phyloP scores from a whole-genome alignment of 2,797 vertebrate species.

The Fringilla coelebs region DNA sequence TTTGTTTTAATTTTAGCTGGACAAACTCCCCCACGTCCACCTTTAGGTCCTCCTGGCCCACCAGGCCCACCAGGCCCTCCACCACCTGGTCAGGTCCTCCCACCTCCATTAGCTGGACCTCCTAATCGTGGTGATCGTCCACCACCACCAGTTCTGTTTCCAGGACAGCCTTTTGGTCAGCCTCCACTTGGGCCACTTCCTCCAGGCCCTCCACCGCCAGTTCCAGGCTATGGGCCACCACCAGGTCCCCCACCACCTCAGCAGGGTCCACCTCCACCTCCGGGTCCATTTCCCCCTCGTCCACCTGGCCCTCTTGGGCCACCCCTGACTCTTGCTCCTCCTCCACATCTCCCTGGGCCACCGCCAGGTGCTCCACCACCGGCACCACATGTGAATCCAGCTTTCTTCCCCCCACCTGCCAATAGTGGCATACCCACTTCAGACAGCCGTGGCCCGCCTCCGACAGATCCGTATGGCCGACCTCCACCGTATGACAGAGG shows the following conservation, averaged over 20 bases:
- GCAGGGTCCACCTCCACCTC: constrained; percentile 87
- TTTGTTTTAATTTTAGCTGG: constrained; percentile 66
- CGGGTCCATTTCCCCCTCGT: constrained; percentile 92
- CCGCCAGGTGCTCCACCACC: constrained; percentile 96
- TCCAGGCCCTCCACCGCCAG: constrained; percentile 94
- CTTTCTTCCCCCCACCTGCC: constrained; percentile 96
- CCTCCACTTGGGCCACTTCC: constrained; percentile 87
- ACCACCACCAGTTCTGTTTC: constrained; percentile 94
- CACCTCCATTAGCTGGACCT: constrained; percentile 90
- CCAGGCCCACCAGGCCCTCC: constrained; percentile 91
- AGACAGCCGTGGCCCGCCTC: constrained; percentile 89
- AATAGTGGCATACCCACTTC: constrained; percentile 93
- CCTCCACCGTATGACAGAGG: constrained; percentile 96
- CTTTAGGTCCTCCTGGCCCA: constrained; percentile 93
- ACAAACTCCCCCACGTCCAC: constrained; percentile 90
- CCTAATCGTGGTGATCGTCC: constrained; percentile 95
- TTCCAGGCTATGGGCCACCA: constrained; percentile 88
- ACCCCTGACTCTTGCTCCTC: constrained; percentile 92
- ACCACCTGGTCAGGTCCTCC: constrained; percentile 91
- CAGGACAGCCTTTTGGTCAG: constrained; percentile 94
- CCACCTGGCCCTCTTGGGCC: constrained; percentile 94
- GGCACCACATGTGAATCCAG: constrained; percentile 97
- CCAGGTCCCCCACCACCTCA: constrained; percentile 84
- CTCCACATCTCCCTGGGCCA: constrained; percentile 94
- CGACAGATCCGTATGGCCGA: constrained; percentile 92